These are phyloP conservation scores for Zygaena filipendulae DNA, from an alignment of 2,888 invertebrate species.

Conservation along the genomic window DNA sequence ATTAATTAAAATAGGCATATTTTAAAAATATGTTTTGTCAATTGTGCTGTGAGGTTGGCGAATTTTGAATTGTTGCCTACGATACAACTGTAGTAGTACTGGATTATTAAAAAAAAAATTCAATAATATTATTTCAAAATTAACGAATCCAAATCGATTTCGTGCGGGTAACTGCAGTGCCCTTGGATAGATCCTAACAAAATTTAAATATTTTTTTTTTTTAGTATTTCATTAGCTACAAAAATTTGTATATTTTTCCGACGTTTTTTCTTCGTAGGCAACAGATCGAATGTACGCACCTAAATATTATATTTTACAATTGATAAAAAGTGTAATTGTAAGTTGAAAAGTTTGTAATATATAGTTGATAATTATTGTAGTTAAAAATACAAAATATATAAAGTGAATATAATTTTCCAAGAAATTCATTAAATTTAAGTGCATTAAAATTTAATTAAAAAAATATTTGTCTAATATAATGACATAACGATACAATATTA, in stretches of 20 bases:
- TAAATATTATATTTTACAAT: slow-evolving; percentile 29
- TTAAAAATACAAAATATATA: slow-evolving; percentile 65
- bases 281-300: too few relatives aligned
- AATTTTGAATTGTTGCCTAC: slow-evolving; percentile 41
- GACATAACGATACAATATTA: too few relatives aligned
- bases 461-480: too few relatives aligned
- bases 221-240: too few relatives aligned
- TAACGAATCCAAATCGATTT: too few relatives aligned
- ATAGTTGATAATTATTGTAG: slow-evolving; percentile 66
- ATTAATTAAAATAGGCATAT: too few relatives aligned
- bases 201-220: too few relatives aligned
- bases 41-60: slow-evolving; percentile 59
- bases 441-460: slow-evolving; percentile 35
- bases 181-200: too few relatives aligned
- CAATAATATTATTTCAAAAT: neutral
- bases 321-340: slow-evolving; percentile 56
- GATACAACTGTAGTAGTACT: slow-evolving; percentile 3
- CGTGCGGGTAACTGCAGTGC: neutral
- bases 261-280: too few relatives aligned
- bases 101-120: slow-evolving; percentile 12
- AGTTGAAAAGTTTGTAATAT: slow-evolving; percentile 66
- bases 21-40: slow-evolving; percentile 68
- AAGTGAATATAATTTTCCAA: slow-evolving; percentile 67
- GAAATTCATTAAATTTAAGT: slow-evolving; percentile 61
- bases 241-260: too few relatives aligned